Evolutionary conservation across 2,888 invertebrate species (phyloP).

Genomic region (Parapristionchus giblindavisi): DNA sequence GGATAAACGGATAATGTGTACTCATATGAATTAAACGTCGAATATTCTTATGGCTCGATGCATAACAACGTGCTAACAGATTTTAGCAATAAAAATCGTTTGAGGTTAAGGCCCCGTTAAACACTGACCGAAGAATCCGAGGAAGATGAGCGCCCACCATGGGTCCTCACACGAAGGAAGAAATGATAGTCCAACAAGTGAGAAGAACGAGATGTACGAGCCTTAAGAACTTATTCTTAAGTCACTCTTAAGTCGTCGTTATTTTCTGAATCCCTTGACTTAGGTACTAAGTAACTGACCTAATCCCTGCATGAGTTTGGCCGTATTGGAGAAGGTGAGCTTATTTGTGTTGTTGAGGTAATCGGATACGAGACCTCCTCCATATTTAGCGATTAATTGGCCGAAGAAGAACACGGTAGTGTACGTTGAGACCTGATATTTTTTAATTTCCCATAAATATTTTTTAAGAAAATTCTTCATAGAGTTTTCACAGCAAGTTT

Average conservation of each 20-base stretch:
- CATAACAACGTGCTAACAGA: no score
- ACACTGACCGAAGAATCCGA: constrained; percentile 33
- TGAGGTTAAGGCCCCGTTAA: no score
- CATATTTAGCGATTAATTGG: constrained; percentile 32
- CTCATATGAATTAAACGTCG: no score
- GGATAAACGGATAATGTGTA: background rate
- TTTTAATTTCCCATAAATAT: background rate
- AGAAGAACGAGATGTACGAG: constrained; percentile 22
- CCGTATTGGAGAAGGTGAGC: constrained; percentile 26
- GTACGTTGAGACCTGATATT: constrained; percentile 21
- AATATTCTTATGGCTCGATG: no score
- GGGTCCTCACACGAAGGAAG: constrained; percentile 33
- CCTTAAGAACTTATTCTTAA: background rate
- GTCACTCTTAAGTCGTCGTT: background rate
- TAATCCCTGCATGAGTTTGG: constrained; percentile 25
- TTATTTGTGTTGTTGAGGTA: constrained; percentile 32
- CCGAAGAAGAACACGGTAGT: constrained; percentile 30
- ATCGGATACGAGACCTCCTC: constrained; percentile 26
- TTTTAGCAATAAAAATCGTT: no score
- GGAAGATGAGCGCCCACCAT: constrained; percentile 36
- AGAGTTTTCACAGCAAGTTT: background rate
- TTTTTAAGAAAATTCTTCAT: background rate
- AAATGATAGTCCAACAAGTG: constrained; percentile 23
- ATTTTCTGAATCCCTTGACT: background rate
- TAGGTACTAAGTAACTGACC: constrained; percentile 13